These are phyloP conservation scores for Elephas maximus DNA, from an alignment of 2,113 vertebrate species.

Conservation along the genomic window DNA sequence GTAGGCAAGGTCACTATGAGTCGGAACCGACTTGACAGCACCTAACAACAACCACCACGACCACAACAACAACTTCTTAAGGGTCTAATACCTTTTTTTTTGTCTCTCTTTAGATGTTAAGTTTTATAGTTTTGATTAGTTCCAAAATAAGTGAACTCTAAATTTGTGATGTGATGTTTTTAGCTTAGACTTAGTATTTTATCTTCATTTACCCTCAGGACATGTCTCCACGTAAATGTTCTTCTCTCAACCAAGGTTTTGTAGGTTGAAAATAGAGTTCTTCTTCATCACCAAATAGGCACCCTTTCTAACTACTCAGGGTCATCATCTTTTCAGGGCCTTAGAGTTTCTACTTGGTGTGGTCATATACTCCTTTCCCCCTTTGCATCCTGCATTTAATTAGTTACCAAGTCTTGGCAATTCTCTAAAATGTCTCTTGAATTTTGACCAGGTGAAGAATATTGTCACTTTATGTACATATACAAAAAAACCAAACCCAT, in stretches of 20 bases:
- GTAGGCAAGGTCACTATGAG: no score
- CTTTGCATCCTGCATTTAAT: neutral
- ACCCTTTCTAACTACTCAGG: neutral
- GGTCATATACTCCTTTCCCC: neutral
- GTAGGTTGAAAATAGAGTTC: neutral
- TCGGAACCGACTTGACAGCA: no score
- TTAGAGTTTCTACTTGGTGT: neutral
- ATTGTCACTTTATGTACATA: neutral
- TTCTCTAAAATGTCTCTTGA: neutral
- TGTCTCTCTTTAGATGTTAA: neutral
- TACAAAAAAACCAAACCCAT: neutral
- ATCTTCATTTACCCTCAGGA: neutral
- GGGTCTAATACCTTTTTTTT: neutral
- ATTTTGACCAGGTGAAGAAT: neutral
- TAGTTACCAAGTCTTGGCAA: neutral
- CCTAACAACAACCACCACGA: no score
- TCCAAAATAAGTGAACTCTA: conserved; percentile 49
- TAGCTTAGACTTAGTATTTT: neutral
- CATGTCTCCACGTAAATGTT: neutral
- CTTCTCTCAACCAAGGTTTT: conserved; percentile 6
- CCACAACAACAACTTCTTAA: neutral
- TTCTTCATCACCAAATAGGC: neutral
- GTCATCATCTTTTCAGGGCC: neutral
- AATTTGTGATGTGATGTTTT: conserved; percentile 41
- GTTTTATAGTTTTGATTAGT: conserved; percentile 47